Conservation (phyloP, 2,888 invertebrate genomes). For the Heliconius sara region DNA sequence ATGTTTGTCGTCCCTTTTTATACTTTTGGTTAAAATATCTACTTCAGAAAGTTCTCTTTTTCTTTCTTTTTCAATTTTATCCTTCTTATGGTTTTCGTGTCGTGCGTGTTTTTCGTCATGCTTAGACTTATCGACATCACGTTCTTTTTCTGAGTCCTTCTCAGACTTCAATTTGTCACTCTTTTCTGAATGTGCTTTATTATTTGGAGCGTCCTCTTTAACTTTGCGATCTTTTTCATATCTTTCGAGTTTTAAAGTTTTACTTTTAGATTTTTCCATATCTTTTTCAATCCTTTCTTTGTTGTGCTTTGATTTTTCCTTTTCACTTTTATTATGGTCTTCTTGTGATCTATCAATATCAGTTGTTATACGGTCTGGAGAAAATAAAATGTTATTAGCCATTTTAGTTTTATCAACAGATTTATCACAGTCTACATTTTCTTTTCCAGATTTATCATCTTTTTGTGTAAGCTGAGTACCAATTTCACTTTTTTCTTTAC, state of each 20-base stretch:
- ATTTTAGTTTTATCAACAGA: conserved; percentile 70
- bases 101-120: conserved; percentile 72
- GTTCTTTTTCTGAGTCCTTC: conserved; percentile 62
- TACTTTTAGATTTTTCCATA: conserved; percentile 68
- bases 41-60: conserved; percentile 65
- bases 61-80: conserved; percentile 72
- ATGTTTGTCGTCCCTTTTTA: conserved; percentile 79
- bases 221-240: conserved; percentile 65
- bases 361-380: conserved; percentile 58
- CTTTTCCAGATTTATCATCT: conserved; percentile 68
- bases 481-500: conserved; percentile 62
- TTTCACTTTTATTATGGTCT: conserved; percentile 70
- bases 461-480: conserved; percentile 56
- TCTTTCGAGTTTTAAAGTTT: conserved; percentile 63
- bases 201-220: conserved; percentile 56
- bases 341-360: conserved; percentile 72
- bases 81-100: conserved; percentile 80
- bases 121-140: conserved; percentile 66
- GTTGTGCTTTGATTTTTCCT: conserved; percentile 67
- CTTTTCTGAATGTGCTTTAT: conserved; percentile 61
- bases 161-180: conserved; percentile 58
- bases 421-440: conserved; percentile 77
- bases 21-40: conserved; percentile 53
- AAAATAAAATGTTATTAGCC: conserved; percentile 52
- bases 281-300: conserved; percentile 74